Base-by-base conservation (phyloP, 2,888 invertebrate species). In the Onchidella celtica region DNA sequence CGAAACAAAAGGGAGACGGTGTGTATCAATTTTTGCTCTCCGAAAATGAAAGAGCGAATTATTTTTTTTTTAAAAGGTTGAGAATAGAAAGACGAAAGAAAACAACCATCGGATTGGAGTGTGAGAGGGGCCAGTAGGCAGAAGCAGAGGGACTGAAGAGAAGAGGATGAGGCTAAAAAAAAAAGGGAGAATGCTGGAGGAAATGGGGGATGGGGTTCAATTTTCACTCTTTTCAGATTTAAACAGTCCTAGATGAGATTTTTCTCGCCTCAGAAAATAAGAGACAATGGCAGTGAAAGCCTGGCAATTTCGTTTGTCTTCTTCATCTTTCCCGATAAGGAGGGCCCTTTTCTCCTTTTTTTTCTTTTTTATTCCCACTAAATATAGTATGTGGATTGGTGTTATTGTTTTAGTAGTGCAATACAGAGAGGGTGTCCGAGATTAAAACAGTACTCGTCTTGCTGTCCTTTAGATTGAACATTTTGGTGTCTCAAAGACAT, bases 11-110 rank as follows among this genome's bases (percentile, higher is more conserved):
- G 47, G 47, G 14, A 2, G 69, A 32, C 0, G 29, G 47, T 27
- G 47, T 47, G 69, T 70, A 70, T 70, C 69, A 24, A 70, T 70
- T 70, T 70, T 47, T 2, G 47, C 47, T 6, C 17, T 11, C 47
- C 47, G 47, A 47, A 47, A 17, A 47, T 6, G 17, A 47, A 47
- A 47, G 17, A 47, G 17, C 17, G 47, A 47, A 47, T 11, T n/a
- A 47, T 47, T 47, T 6, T 47, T 47, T 17, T 47, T 47, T 17
- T 17, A 47, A 9, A 11, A 17, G 17, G 47, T 47, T 47, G n/a
- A 59, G n/a, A 4, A n/a, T 59, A 4, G n/a, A 59, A 59, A 65
- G 65, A 65, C 11, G 14, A 65, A 21, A 21, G n/a, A 34, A 65
- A 65, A n/a, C n/a, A n/a, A 61, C 61, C 9, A 61, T 47, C 9